A percentile compares a stretch with the other conserved stretches of the same genome.
Evolutionary conservation across 2,888 invertebrate genomes (phyloP).

Genomic region (Reticulitermes lucifugus): DNA sequence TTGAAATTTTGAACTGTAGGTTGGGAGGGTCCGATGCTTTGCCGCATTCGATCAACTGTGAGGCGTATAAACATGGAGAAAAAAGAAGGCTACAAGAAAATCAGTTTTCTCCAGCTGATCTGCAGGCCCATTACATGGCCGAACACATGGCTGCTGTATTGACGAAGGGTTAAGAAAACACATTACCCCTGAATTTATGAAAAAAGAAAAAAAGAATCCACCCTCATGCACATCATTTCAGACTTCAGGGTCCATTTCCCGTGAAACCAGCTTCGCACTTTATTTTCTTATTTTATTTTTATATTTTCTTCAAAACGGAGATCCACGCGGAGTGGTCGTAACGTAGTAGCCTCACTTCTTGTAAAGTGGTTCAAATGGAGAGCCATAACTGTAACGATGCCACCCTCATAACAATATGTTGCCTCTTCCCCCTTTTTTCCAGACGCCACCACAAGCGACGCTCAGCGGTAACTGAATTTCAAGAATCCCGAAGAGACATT

Average conservation of each 20-base stretch:
- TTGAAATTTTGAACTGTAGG: too few species aligned
- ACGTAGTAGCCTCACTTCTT: not conserved
- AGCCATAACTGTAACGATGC: constrained; percentile 34
- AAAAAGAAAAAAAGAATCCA: too few species aligned
- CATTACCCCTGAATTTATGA: too few species aligned
- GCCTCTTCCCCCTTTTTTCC: not conserved
- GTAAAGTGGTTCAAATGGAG: constrained; percentile 39
- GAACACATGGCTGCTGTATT: too few species aligned
- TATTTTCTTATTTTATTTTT: constrained; percentile 38
- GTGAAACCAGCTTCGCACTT: constrained; percentile 22
- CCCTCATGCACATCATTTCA: constrained; percentile 5
- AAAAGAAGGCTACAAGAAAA: too few species aligned
- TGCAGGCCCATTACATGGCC: too few species aligned
- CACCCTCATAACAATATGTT: constrained; percentile 25
- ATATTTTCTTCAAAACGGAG: not conserved
- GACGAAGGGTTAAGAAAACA: too few species aligned
- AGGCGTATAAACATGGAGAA: too few species aligned
- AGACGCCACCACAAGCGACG: not conserved
- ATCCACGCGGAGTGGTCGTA: not conserved
- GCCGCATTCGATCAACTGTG: too few species aligned
- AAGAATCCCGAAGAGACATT: not conserved
- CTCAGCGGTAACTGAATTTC: constrained; percentile 25
- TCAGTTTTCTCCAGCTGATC: too few species aligned
- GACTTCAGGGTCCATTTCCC: constrained; percentile 31
- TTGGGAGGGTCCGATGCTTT: too few species aligned